phyloP scores from a whole-genome alignment of 2,797 vertebrate genomes.

The Delichon dasypus region DNA sequence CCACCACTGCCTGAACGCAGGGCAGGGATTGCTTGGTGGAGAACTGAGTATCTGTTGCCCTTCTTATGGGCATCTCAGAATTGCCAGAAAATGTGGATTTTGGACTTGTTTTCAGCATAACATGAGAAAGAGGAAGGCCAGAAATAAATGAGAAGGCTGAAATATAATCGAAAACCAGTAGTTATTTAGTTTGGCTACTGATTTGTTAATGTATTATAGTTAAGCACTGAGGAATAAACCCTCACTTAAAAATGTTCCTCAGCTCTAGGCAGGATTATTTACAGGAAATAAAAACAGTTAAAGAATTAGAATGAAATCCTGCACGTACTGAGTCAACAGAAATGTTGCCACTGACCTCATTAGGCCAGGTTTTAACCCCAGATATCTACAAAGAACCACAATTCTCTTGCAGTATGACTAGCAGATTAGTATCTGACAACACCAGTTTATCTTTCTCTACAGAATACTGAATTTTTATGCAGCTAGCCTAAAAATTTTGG shows the following conservation, averaged over 20 bases:
- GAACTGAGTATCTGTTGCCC: background rate
- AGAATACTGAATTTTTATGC: conserved; percentile 3
- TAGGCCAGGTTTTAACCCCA: background rate
- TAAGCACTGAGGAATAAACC: background rate
- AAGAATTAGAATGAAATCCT: conserved; percentile 24
- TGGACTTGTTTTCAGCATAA: background rate
- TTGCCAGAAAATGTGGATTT: background rate
- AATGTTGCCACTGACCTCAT: background rate
- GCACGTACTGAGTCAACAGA: background rate
- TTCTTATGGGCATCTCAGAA: background rate
- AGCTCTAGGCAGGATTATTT: background rate
- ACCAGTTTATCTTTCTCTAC: background rate
- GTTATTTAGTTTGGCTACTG: conserved; percentile 40
- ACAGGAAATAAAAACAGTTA: conserved; percentile 37
- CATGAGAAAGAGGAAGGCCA: background rate
- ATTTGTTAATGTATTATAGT: conserved; percentile 7
- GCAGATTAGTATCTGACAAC: background rate
- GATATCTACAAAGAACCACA: conserved; percentile 1
- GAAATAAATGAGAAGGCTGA: background rate
- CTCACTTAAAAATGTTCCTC: conserved; percentile 4
- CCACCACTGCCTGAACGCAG: background rate
- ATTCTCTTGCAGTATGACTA: background rate
- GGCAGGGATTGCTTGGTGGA: background rate
- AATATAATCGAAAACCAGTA: background rate
- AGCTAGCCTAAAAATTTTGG: background rate